Percentiles rank a stretch among this genome's conserved stretches.
These are phyloP conservation scores for Synanthedon tipuliformis DNA, from an alignment of 2,888 invertebrate genomes.

Conservation along the genomic window DNA sequence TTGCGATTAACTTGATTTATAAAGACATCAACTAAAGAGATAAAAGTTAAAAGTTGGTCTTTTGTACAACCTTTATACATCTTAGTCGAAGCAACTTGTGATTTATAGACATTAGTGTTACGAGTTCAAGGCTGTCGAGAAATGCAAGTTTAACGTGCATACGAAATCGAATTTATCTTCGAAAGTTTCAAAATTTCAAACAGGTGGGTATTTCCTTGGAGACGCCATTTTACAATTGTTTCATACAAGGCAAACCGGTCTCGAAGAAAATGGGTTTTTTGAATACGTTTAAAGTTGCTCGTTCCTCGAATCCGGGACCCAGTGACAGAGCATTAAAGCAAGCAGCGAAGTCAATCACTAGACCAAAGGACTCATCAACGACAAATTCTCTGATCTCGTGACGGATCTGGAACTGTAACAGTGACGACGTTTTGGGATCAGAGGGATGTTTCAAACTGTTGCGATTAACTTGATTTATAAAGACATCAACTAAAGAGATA, in stretches of 20 bases:
- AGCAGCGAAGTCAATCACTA: too few species aligned
- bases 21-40: conserved; percentile 9
- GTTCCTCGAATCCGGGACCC: too few species aligned
- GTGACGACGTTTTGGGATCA: conserved; percentile 8
- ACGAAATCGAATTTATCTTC: not conserved
- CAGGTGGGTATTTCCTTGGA: not conserved
- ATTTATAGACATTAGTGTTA: conserved; percentile 3
- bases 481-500: conserved; percentile 9
- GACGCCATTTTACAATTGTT: not conserved
- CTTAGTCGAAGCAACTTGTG: conserved; percentile 1
- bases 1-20: conserved; percentile 32
- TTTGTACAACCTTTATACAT: not conserved
- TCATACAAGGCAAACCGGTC: too few species aligned
- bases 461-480: conserved; percentile 32
- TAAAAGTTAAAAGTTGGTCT: conserved; percentile 6
- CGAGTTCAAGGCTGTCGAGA: conserved; percentile 20
- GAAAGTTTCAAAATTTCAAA: not conserved
- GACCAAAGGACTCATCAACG: too few species aligned
- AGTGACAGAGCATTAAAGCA: too few species aligned
- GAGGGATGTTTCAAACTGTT: conserved; percentile 12
- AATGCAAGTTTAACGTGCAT: conserved; percentile 1
- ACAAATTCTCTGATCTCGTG: too few species aligned
- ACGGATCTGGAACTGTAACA: too few species aligned
- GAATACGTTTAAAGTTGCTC: too few species aligned
- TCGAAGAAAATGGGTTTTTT: too few species aligned